Evolutionary conservation across 2,113 vertebrate genomes (phyloP).

Genomic region (Salminus brasiliensis): DNA sequence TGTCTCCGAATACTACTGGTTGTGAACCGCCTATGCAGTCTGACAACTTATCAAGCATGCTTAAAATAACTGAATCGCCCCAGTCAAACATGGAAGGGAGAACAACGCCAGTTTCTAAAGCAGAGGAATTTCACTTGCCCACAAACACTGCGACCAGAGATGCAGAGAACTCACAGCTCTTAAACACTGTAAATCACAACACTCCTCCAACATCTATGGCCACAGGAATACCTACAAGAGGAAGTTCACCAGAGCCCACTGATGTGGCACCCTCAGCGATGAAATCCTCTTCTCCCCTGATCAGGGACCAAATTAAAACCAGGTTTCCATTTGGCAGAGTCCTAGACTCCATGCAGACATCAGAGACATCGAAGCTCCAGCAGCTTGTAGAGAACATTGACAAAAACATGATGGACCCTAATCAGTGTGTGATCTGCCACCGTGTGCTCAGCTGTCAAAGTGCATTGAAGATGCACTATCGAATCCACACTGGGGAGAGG

Average conservation of each 20-base stretch:
- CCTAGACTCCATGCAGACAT: conserved; percentile 92
- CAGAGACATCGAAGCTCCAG: conserved; percentile 97
- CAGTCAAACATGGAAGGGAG: conserved; percentile 68
- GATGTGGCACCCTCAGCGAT: conserved; percentile 64
- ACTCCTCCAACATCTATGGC: conserved; percentile 15
- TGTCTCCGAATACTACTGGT: conserved; percentile 83
- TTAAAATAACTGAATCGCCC: conserved; percentile 75
- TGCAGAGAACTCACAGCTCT: conserved; percentile 56
- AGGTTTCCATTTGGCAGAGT: conserved; percentile 82
- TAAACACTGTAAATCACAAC: conserved; percentile 44
- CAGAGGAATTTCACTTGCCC: conserved; percentile 76
- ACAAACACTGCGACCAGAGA: conserved; percentile 69
- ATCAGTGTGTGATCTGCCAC: conserved; percentile 94
- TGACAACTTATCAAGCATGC: conserved; percentile 60
- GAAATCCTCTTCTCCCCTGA: conserved; percentile 75
- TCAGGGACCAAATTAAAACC: conserved; percentile 82
- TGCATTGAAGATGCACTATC: conserved; percentile 97
- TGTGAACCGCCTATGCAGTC: conserved; percentile 56
- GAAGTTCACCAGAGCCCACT: conserved; percentile 67
- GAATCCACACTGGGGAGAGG: conserved; percentile 95
- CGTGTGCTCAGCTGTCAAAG: conserved; percentile 97
- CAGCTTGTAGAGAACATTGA: conserved; percentile 98
- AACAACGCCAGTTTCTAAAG: conserved; percentile 72
- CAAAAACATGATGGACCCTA: conserved; percentile 93
- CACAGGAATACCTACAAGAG: conserved; percentile 47